phyloP scores from a whole-genome alignment of 2,888 invertebrate species.

The Atherix ibis region DNA sequence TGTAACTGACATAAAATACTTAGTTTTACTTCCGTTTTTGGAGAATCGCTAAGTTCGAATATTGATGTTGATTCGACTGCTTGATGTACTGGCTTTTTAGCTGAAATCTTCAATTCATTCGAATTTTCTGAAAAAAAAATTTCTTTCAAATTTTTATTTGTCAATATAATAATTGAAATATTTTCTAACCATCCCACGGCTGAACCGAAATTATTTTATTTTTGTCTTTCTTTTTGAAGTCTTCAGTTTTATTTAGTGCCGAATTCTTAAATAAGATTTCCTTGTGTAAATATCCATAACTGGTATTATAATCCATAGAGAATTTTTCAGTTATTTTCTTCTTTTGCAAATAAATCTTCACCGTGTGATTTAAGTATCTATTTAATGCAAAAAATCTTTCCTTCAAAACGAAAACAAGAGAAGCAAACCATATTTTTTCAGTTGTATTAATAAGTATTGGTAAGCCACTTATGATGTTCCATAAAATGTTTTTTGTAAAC shows the following conservation, averaged over 20 bases:
- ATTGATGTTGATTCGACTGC: no score
- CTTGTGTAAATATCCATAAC: conserved; percentile 12
- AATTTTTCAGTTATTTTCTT: conserved; percentile 9
- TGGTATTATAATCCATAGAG: conserved; percentile 6
- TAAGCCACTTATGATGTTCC: conserved; percentile 21
- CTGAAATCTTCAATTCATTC: no score
- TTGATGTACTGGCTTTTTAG: conserved; percentile 3
- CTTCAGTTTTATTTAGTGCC: conserved; percentile 1
- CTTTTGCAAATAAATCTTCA: conserved; percentile 18
- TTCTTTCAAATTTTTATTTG: no score
- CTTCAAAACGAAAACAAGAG: conserved; percentile 23
- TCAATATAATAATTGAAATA: no score
- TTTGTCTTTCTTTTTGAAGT: conserved; percentile 2
- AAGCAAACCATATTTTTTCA: conserved; percentile 31
- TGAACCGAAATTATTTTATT: conserved; percentile 11
- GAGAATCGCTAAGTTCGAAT: conserved; percentile 21
- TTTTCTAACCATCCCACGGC: conserved; percentile 10
- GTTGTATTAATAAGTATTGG: conserved; percentile 27
- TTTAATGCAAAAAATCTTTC: conserved; percentile 26
- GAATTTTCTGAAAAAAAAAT: no score
- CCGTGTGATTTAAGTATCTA: conserved; percentile 14
- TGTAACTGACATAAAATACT: conserved; percentile 30
- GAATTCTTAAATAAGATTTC: conserved; percentile 11
- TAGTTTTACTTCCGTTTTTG: conserved; percentile 27
- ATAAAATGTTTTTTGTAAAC: conserved; percentile 19